Evolutionary conservation across 2,797 vertebrate genomes (phyloP).

Genomic region (Myotis myotis): DNA sequence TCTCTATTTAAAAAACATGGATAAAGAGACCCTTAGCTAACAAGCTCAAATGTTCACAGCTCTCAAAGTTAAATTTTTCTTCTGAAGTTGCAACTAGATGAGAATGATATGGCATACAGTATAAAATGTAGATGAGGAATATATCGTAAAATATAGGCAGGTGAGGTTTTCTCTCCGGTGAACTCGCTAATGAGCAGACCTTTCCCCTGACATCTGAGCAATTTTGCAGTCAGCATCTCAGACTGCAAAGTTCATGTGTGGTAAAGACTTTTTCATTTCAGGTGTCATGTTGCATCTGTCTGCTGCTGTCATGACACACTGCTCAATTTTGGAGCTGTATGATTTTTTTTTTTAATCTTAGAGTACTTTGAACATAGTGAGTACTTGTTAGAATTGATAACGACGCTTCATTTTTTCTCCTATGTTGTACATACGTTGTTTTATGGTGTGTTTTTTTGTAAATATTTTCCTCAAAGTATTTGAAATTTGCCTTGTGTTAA

Average conservation of each 20-base stretch:
- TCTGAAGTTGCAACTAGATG: not conserved
- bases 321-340: not conserved
- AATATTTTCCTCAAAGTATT: conserved; percentile 11
- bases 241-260: not conserved
- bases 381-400: conserved; percentile 2
- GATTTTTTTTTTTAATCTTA: not conserved
- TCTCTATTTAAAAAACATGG: not conserved
- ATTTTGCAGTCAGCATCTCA: not conserved
- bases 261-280: not conserved
- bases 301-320: not conserved
- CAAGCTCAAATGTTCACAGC: not conserved
- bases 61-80: not conserved
- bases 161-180: not conserved
- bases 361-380: not conserved
- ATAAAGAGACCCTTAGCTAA: not conserved
- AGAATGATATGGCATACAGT: not conserved
- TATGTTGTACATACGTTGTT: not conserved
- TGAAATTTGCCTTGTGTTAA: not conserved
- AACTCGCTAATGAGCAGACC: not conserved
- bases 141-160: not conserved
- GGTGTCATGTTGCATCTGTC: not conserved
- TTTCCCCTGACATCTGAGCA: not conserved
- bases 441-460: not conserved
- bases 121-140: not conserved
- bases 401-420: not conserved